A percentile compares a stretch with the other conserved stretches of the same genome.
phyloP scores from a whole-genome alignment of 2,113 vertebrate species.

The Alosa alosa region DNA sequence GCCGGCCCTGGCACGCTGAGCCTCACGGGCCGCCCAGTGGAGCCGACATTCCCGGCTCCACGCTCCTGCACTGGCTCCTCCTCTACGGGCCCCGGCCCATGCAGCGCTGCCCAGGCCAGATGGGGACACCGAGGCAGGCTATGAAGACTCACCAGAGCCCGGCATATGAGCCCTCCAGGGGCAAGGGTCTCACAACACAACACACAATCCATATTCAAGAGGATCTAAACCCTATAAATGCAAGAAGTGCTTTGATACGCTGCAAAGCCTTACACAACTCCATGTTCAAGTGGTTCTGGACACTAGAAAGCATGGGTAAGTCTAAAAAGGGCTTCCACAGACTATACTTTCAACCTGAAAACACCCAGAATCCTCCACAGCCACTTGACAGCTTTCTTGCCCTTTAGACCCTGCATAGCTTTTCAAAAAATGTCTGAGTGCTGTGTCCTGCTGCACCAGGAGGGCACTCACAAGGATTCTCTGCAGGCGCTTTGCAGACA shows the following conservation, averaged over 20 bases:
- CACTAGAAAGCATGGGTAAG: no score
- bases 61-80: constrained; percentile 55
- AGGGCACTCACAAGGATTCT: neutral
- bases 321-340: no score
- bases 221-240: neutral
- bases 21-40: constrained; percentile 68
- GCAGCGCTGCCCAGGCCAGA: constrained; percentile 7
- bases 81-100: neutral
- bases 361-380: neutral
- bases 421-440: neutral
- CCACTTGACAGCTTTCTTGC: neutral
- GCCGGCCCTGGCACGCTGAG: constrained; percentile 67
- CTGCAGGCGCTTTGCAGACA: neutral
- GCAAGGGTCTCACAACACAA: neutral
- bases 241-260: neutral
- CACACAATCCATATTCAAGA: neutral
- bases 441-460: neutral
- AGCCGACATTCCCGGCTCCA: constrained; percentile 67
- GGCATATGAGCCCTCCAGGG: neutral
- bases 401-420: neutral
- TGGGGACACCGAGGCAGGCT: neutral
- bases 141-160: neutral
- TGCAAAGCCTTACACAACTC: neutral
- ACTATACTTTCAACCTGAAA: no score
- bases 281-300: no score